A percentile compares a stretch with the other conserved stretches of the same genome.
Evolutionary conservation across 2,797 vertebrate genomes (phyloP).

Genomic region (Xiphorhynchus erythropygius): DNA sequence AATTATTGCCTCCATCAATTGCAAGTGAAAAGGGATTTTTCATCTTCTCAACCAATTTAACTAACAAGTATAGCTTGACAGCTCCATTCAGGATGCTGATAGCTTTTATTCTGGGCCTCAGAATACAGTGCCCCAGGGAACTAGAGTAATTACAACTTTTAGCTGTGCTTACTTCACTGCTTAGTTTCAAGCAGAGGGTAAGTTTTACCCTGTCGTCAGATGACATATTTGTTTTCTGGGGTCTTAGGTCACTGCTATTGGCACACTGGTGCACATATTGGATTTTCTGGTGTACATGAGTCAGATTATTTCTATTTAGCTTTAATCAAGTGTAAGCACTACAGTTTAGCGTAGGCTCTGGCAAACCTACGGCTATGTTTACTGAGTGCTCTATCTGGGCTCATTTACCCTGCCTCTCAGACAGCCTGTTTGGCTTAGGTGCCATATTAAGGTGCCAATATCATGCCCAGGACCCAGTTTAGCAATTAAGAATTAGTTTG

Average conservation of each 20-base stretch:
- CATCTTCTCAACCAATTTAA: conserved; percentile 36
- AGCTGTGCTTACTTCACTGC: background rate
- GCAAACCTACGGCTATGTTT: background rate
- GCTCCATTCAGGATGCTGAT: conserved; percentile 39
- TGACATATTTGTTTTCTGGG: background rate
- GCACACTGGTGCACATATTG: fast-evolving
- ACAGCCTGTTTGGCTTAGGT: background rate
- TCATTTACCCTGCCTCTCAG: background rate
- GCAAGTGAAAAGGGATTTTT: conserved; percentile 42
- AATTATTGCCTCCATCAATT: conserved; percentile 40
- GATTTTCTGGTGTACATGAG: background rate
- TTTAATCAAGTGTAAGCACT: background rate
- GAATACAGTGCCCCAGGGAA: conserved; percentile 25
- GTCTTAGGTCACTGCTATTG: background rate
- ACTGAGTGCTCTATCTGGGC: background rate
- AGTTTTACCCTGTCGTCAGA: background rate
- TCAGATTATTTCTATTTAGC: background rate
- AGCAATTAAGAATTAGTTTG: background rate
- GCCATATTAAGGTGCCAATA: background rate
- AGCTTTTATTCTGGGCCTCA: conserved; percentile 30
- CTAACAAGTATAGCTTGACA: conserved; percentile 47
- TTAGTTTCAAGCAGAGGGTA: background rate
- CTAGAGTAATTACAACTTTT: conserved; percentile 35
- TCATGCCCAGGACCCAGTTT: background rate
- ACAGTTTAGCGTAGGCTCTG: background rate